Evolutionary conservation across 1,140 invertebrate species (phyloP), one percentile per base, ranked within the genome.

Genomic region (Hesperophylax magnus): DNA sequence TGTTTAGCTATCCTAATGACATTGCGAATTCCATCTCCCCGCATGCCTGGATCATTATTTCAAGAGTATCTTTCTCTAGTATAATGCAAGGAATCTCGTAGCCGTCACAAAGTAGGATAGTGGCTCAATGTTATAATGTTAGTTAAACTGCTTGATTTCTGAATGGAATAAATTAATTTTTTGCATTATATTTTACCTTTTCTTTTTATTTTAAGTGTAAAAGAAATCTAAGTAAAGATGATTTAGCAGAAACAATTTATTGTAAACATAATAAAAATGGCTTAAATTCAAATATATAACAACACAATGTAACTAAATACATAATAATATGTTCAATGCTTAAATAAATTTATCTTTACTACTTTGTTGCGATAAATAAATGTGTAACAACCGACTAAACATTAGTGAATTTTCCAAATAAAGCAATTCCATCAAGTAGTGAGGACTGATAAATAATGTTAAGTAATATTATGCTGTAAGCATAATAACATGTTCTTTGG

Each of bases 11-110:
- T 67, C 88, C 89, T 14, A 88, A 87, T 83, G 83, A 85, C n/a
- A 85, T 87, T 53, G 86, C 87, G 14, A 89, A 89, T 85, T 85
- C 88, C 9, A 87, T 90, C 34, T 88, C 88, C 18, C 86, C 88
- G 52, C 89, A 89, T 82, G 83, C 89, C 17, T 90, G 89, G 89
- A 87, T 90, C 11, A 61, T 89, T 18, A 88, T 90, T 47, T 87
- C 89, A 18, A 89, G 89, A 86, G 77, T 89, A 18, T 88, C 89
- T 6, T 85, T 88, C 31, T 54, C 71, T n/a, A 31, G 22, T 27
- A 17, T 75, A 6, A 17, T 71, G 39, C 17, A 71, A 22, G 47
- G 6, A 7, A 47, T 71, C 20, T 67, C 14, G 8, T 31, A 65
- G 17, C 1, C 9, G 17, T 8, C 20, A 27, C n/a, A 58, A 8